These are phyloP conservation scores for Lordiphosa fenestrarum DNA, from an alignment of 2,888 invertebrate species.

Conservation along the genomic window DNA sequence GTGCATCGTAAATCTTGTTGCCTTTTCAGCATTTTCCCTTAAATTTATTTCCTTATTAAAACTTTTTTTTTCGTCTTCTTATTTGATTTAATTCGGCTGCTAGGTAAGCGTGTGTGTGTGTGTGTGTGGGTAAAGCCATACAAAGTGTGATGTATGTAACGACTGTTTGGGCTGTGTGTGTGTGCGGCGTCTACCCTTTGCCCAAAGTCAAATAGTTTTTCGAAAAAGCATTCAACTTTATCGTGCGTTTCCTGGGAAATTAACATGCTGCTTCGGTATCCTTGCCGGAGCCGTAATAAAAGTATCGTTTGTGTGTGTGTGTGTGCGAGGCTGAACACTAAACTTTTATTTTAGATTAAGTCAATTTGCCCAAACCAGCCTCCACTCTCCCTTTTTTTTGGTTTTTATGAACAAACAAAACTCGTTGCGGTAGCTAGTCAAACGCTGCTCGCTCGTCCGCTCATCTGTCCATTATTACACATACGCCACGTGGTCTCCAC, in stretches of 20 bases:
- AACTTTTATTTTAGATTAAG: constrained; percentile 75
- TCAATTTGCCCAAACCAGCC: constrained; percentile 55
- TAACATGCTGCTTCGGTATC: constrained; percentile 57
- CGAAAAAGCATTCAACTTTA: constrained; percentile 72
- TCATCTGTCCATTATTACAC: constrained; percentile 45
- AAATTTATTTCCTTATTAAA: constrained; percentile 75
- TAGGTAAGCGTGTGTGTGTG: constrained; percentile 29
- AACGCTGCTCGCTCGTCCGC: constrained; percentile 22
- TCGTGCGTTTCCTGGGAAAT: constrained; percentile 76
- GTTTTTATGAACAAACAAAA: constrained; percentile 41
- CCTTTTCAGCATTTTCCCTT: constrained; percentile 67
- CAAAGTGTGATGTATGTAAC: constrained; percentile 61
- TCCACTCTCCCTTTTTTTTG: constrained; percentile 43
- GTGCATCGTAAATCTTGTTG: constrained; percentile 72
- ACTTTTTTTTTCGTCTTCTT: constrained; percentile 49
- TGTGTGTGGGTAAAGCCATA: constrained; percentile 2
- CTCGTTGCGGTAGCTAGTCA: constrained; percentile 20
- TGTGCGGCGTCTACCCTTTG: constrained; percentile 9
- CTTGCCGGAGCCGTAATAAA: constrained; percentile 43
- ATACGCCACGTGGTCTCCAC: constrained; percentile 59
- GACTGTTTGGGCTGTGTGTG: constrained; percentile 31
- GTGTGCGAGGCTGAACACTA: constrained; percentile 46
- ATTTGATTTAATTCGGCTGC: constrained; percentile 66
- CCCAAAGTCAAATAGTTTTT: constrained; percentile 70
- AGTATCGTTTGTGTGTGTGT: constrained; percentile 33